Evolutionary conservation across 2,888 invertebrate genomes (phyloP), one percentile per base, ranked within the genome.

Genomic region (Ormyrus rosae): DNA sequence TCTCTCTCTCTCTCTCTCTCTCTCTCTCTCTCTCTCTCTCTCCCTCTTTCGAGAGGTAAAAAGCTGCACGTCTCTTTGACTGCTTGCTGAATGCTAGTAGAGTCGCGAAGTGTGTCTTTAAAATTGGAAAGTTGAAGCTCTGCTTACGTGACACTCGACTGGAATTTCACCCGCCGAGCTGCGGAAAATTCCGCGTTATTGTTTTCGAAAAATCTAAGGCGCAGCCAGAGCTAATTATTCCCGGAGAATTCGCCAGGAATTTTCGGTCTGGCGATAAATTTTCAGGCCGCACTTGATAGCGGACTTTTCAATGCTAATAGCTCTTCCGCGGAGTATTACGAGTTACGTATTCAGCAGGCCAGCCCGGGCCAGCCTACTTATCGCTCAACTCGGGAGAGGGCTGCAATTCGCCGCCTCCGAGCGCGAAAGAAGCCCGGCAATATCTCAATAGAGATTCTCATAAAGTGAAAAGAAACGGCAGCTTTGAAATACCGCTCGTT

Each of bases 371-470:
- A 74, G 69, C 19, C 19, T 19, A 19, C 19, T 19, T 19, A 19
- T 19, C 19, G 19, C 19, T 19, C 19, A 1, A 19, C 19, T 19
- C 19, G 19, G 19, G 55, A 60, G 61, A 2, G 8, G 55, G 8
- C 65, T 74, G 50, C 55, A 65, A 56, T 74, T 56, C 46, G 60
- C 19, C 11, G 50, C 50, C 51, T 34, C 34, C 7, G 58, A 69
- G 45, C n/a, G 19, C 69, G 48, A 34, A 58, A 76, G 68, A 13
- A 51, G 65, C 64, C 53, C 11, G 50, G 55, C 56, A 13, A 63
- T 82, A 56, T 63, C 46, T 82, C 76, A 67, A 78, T 80, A 51
- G 64, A 74, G 67, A 56, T 19, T 58, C 68, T 55, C 69, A 19
- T 56, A 56, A 74, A 69, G 61, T 50, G 68, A 78, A 73, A 71